phyloP scores from a whole-genome alignment of 2,888 invertebrate species.

The Orthosia incerta region DNA sequence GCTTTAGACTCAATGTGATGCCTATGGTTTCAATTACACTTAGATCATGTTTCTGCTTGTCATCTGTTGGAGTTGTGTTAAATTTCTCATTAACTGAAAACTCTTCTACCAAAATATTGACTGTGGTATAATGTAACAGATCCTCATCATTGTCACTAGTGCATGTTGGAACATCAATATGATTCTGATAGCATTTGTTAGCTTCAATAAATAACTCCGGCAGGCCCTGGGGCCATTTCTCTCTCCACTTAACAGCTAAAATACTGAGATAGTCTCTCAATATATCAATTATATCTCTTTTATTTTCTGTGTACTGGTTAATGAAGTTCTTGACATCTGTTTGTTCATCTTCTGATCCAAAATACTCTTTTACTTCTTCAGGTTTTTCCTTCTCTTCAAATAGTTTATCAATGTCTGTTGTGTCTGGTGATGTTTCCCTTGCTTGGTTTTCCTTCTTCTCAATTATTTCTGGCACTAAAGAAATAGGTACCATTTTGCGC shows the following conservation, averaged over 20 bases:
- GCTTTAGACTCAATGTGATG: constrained; percentile 80
- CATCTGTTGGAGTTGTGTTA: constrained; percentile 69
- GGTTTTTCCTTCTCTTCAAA: constrained; percentile 88
- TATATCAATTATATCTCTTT: constrained; percentile 91
- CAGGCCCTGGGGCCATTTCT: constrained; percentile 92
- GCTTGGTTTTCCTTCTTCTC: constrained; percentile 84
- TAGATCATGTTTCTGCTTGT: constrained; percentile 78
- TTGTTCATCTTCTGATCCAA: constrained; percentile 92
- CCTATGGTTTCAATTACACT: constrained; percentile 83
- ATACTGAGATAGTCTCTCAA: constrained; percentile 91
- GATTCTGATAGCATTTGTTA: constrained; percentile 90
- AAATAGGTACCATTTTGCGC: constrained; percentile 92
- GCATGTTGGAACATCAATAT: constrained; percentile 85
- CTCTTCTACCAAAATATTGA: constrained; percentile 86
- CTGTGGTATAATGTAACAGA: constrained; percentile 79
- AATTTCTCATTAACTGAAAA: constrained; percentile 83
- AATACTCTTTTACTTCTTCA: constrained; percentile 88
- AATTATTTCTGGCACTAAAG: constrained; percentile 87
- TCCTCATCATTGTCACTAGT: constrained; percentile 80
- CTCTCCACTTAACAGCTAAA: constrained; percentile 92
- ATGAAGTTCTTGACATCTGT: constrained; percentile 92
- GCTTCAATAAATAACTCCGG: constrained; percentile 91
- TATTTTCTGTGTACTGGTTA: constrained; percentile 90
- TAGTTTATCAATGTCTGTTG: constrained; percentile 92
- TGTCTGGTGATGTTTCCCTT: constrained; percentile 91